Evolutionary conservation across 2,888 invertebrate genomes (phyloP), one percentile per base, ranked within the genome.

Genomic region (Phyllotreta striolata): DNA sequence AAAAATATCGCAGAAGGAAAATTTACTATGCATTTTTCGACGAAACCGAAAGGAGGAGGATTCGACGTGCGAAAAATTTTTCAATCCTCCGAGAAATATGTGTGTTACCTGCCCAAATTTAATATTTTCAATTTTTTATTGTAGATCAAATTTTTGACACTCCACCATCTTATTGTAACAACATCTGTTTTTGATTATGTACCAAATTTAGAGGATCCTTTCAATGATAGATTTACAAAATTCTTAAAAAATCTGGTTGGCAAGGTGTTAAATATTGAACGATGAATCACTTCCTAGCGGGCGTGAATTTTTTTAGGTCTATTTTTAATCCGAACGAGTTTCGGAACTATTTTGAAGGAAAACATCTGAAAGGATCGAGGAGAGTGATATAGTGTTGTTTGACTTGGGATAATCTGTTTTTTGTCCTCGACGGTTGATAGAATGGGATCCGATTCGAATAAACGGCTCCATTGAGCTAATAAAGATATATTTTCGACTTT

Each of bases 21-120:
- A 79, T 80, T 79, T 79, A 80, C 79, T 77, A 76, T 77, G 76
- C 73, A 75, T 77, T 74, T 73, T 76, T 74, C 74, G 74, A 69
- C 75, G 77, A 76, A 77, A 12, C 6, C 9, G 37, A 73, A 76
- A 74, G 77, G 73, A 76, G 73, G 76, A 73, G 77, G 73, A 73
- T 74, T 75, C 77, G 77, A 76, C 76, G 76, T 76, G 72, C 75
- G 73, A 75, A 75, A 75, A 72, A 71, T 72, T 70, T 13, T 24
- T 24, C 24, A 24, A 24, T 24, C 24, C 24, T 24, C 24, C 24
- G 24, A 24, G 24, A 24, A 24, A 24, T 24, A 24, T 24, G 24
- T 24, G 24, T 24, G 24, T 24, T 24, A 24, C 24, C 24, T 24
- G 24, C 24, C 24, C 4, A 24, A 24, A 24, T n/a, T n/a, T n/a